Base-by-base conservation (phyloP, 2,113 vertebrate genomes). In the Zonotrichia leucophrys region DNA sequence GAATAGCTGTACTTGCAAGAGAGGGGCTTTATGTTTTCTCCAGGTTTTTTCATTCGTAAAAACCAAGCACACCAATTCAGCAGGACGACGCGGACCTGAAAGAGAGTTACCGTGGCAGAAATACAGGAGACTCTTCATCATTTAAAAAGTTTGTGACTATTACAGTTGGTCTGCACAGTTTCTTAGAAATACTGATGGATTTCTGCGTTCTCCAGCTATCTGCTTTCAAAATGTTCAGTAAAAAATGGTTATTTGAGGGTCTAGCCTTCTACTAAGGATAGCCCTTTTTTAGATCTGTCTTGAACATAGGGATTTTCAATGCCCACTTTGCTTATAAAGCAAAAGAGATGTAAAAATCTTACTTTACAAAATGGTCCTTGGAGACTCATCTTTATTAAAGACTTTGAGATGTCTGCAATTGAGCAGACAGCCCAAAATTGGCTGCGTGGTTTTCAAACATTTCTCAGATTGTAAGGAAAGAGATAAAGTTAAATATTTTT, bases 11-110 rank as follows among this genome's bases (percentile, higher is more conserved):
- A 98, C 74, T 98, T 98, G 97, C 98, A 98, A 42, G 94, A 97
- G 21, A 74, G 94, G 27, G 94, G 95, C 80, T 97, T 98, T 55
- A 92, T 97, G 20, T 97, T 98, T 81, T 99, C 98, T 11, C 99
- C 98, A 0, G 98, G 98, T 52, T 99, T 99, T 87, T 98, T 99
- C 99, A 99, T 99, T 27, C 98, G 95, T 70, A 99, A 97, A 94
- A 99, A 98, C 98, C 98, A 99, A 63, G 99, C 98, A 14, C 98
- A 99, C 98, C 99, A 99, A 87, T 99, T 98, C 39, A 99, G 97
- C 42, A 99, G 96, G 86, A 99, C 88, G 55, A 98, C 96, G 11
- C 98, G 92, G 37, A 97, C 92, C 97, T 97, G 91, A 62, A 96
- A 92, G 46, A 82, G 35, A 81, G 15, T 33, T 30, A 59, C 20